A percentile compares a stretch with the other conserved stretches of the same genome.
phyloP scores from a whole-genome alignment of 2,888 invertebrate genomes.

The Steinernema scapterisci region DNA sequence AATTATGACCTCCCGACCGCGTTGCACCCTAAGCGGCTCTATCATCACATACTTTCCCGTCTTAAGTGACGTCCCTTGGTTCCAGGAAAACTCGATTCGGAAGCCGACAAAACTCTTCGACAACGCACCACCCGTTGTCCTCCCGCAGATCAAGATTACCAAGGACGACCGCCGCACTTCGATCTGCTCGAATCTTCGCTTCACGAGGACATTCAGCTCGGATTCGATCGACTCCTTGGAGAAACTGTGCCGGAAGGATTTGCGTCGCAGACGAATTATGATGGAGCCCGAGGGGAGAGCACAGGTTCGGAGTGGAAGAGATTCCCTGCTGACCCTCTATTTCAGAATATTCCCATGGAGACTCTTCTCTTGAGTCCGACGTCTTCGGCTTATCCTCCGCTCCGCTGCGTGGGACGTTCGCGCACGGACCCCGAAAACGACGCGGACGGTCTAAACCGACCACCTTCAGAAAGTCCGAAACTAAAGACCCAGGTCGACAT shows the following conservation, averaged over 20 bases:
- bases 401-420: conserved; percentile 54
- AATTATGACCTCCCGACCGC: conserved; percentile 25
- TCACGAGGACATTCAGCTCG: conserved; percentile 38
- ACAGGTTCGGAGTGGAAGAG: not conserved
- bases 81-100: conserved; percentile 5
- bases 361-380: conserved; percentile 21
- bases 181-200: conserved; percentile 37
- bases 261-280: conserved; percentile 41
- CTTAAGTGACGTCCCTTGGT: not conserved
- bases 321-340: not conserved
- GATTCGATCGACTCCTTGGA: conserved; percentile 46
- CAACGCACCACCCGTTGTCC: not conserved
- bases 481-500: conserved; percentile 8
- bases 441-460: conserved; percentile 26
- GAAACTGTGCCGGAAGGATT: conserved; percentile 40
- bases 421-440: conserved; percentile 49
- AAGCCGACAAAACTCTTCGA: conserved; percentile 1
- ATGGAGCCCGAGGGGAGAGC: conserved; percentile 35
- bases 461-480: conserved; percentile 5
- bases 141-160: conserved; percentile 22
- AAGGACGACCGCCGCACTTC: conserved; percentile 34
- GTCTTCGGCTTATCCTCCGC: conserved; percentile 43
- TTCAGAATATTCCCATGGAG: conserved; percentile 26
- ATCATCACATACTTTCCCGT: not conserved
- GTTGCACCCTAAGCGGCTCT: not conserved